phyloP scores from a whole-genome alignment of 2,797 vertebrate species.

The Calcarius lapponicus region DNA sequence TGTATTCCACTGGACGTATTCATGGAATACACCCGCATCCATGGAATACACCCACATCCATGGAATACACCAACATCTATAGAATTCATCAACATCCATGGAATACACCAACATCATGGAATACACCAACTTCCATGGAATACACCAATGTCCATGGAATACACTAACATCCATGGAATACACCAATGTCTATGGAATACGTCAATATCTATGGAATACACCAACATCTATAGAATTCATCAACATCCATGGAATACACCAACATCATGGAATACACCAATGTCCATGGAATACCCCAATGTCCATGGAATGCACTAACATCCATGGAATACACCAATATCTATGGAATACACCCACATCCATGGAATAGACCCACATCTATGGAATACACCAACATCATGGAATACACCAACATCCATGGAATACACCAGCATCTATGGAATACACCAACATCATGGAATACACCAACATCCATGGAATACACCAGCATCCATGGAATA shows the following conservation, averaged over 20 bases:
- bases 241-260: neutral
- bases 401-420: neutral
- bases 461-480: fast-evolving
- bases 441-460: fast-evolving
- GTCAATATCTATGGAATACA: neutral
- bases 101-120: neutral
- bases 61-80: fast-evolving
- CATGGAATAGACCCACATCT: fast-evolving
- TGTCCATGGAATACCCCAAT: too few species aligned
- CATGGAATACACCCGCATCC: too few species aligned
- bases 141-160: fast-evolving
- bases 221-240: neutral
- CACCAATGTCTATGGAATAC: neutral
- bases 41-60: neutral
- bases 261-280: neutral
- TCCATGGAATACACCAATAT: fast-evolving
- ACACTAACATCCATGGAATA: fast-evolving
- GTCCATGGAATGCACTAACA: fast-evolving
- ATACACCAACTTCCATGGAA: fast-evolving
- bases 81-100: fast-evolving
- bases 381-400: fast-evolving
- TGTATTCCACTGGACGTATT: too few species aligned
- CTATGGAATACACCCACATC: fast-evolving
- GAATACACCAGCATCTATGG: too few species aligned
- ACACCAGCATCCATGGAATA: fast-evolving